Evolutionary conservation across 2,797 vertebrate genomes (phyloP), one percentile per base, ranked within the genome.

Genomic region (Arremon brunneinucha): DNA sequence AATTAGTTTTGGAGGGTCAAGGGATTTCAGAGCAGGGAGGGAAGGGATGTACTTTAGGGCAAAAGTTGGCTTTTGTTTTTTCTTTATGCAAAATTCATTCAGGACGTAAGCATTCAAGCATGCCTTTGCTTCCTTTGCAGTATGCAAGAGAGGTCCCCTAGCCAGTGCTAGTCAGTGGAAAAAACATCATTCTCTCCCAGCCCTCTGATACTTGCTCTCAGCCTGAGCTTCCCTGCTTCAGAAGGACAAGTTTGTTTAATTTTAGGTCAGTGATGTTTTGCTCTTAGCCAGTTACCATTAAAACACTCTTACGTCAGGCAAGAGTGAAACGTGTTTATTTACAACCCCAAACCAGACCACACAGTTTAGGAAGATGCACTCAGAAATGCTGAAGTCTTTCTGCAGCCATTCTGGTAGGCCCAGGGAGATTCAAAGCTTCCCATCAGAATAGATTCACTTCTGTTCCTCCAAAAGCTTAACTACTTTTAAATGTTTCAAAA

Each of bases 401-500:
- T 37, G 47, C 20, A 76, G 67, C 86, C 41, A 9, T 89, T 74
- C 64, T 57, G 28, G 35, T 52, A 76, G 13, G 63, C 49, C 72
- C 62, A 55, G 72, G 47, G 79, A 81, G 74, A 95, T 62, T 83
- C 74, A 94, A 83, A 88, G n/a, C 32, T 90, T 94, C 67, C 65
- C 83, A 72, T 86, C 77, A 94, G 92, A 93, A 80, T 41, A 24
- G 7, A 79, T 76, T 78, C 43, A n/a, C 59, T 90, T 90, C 14
- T 91, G 86, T 84, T 87, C 56, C 67, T 95, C 85, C 59, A 63
- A 83, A 94, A 91, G 63, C 87, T 81, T 91, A 68, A 69, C 75
- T 94, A 35, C 74, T 39, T 86, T 81, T 95, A 95, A 90, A 95
- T 94, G 83, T 93, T 94, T 96, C 83, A 93, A 86, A 95, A 94